A percentile compares a stretch with the other conserved stretches of the same genome.
Evolutionary conservation across 92 coral and sea anemone species (phyloP).

Genomic region (Umimayanthus chanpuru): DNA sequence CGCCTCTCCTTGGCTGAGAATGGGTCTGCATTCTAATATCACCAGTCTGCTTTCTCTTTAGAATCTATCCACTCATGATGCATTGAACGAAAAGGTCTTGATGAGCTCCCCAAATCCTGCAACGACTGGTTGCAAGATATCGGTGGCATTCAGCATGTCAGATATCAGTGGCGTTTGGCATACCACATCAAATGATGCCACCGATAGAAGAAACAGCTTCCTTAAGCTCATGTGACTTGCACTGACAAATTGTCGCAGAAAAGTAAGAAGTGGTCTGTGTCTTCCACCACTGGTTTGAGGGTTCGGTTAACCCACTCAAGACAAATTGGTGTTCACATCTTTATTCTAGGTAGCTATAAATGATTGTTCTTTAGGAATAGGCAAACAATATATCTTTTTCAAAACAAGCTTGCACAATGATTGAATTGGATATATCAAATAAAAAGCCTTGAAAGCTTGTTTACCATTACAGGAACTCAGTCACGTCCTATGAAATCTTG

Average conservation of each 20-base stretch:
- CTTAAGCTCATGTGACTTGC: conserved; percentile 43
- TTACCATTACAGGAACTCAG: background rate
- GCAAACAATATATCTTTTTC: no score
- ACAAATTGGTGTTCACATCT: no score
- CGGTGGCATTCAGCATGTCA: no score
- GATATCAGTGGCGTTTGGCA: conserved; percentile 46
- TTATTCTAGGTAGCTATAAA: background rate
- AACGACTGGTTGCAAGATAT: conserved; percentile 53
- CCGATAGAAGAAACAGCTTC: conserved; percentile 30
- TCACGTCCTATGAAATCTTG: no score
- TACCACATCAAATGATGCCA: conserved; percentile 49
- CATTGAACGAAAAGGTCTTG: conserved; percentile 48
- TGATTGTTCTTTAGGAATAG: background rate
- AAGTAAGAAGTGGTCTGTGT: no score
- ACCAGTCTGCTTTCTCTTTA: conserved; percentile 52
- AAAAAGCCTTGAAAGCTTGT: background rate
- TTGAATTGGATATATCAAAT: background rate
- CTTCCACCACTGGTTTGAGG: background rate
- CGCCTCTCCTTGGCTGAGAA: conserved; percentile 48
- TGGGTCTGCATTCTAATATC: conserved; percentile 42
- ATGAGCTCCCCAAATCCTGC: conserved; percentile 48
- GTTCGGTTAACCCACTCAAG: background rate
- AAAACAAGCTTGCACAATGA: background rate
- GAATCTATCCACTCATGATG: conserved; percentile 48
- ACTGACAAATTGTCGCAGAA: conserved; percentile 49